Evolutionary conservation across 2,888 invertebrate species (phyloP).

Genomic region (Lasioglossum malachurum): DNA sequence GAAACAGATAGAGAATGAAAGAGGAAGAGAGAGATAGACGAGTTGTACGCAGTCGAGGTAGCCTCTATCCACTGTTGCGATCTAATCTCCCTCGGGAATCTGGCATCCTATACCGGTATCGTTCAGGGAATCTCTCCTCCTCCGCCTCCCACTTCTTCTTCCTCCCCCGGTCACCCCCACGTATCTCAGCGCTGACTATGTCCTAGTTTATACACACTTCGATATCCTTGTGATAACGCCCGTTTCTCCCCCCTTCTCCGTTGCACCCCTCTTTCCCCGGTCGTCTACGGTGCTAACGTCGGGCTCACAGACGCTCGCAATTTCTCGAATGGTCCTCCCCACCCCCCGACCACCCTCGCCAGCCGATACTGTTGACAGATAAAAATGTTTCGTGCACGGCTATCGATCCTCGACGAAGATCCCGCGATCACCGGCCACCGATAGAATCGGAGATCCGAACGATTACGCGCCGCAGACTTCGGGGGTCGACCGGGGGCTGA

Average conservation of each 20-base stretch:
- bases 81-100: constrained; percentile 83
- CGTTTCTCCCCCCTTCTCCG: constrained; percentile 9
- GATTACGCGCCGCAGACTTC: constrained; percentile 32
- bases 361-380: constrained; percentile 61
- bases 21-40: constrained; percentile 51
- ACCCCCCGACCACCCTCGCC: background rate
- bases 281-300: constrained; percentile 51
- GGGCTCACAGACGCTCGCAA: constrained; percentile 54
- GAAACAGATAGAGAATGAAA: background rate
- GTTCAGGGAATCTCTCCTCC: constrained; percentile 76
- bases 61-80: constrained; percentile 78
- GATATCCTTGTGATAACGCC: constrained; percentile 80
- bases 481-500: constrained; percentile 22
- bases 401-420: constrained; percentile 55
- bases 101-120: constrained; percentile 84
- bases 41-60: constrained; percentile 77
- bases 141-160: constrained; percentile 54
- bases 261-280: constrained; percentile 2
- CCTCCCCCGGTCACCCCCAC: constrained; percentile 43
- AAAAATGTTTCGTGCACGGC: constrained; percentile 55
- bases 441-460: constrained; percentile 48
- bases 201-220: constrained; percentile 83
- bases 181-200: constrained; percentile 72
- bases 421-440: constrained; percentile 19
- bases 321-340: constrained; percentile 52